Conservation (phyloP, 2,888 invertebrate genomes). For the Platycheirus albimanus region DNA sequence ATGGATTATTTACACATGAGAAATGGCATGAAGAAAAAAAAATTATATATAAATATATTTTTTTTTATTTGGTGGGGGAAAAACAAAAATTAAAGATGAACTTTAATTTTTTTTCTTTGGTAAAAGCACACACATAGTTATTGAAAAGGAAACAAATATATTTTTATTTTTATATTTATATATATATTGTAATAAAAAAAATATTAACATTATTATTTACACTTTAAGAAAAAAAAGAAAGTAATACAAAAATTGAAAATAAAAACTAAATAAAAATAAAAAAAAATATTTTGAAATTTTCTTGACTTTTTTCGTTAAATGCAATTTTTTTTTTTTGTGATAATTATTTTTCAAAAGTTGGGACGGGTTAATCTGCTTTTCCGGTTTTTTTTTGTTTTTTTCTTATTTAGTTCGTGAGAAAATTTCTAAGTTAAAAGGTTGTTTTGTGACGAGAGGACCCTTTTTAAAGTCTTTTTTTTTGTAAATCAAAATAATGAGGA, state of each 20-base stretch:
- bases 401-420: slow-evolving; percentile 71
- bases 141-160: slow-evolving; percentile 78
- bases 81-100: slow-evolving; percentile 70
- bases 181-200: slow-evolving; percentile 71
- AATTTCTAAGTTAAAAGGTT: slow-evolving; percentile 59
- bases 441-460: slow-evolving; percentile 73
- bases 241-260: slow-evolving; percentile 50
- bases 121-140: slow-evolving; percentile 75
- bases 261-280: slow-evolving; percentile 18
- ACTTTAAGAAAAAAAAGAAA: slow-evolving; percentile 77
- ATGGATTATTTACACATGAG: slow-evolving; percentile 76
- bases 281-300: slow-evolving; percentile 57
- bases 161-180: slow-evolving; percentile 70
- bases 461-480: slow-evolving; percentile 58
- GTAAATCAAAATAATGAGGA: slow-evolving; percentile 56
- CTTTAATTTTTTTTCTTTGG: slow-evolving; percentile 69
- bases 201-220: slow-evolving; percentile 82
- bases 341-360: slow-evolving; percentile 79
- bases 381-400: slow-evolving; percentile 82
- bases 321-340: slow-evolving; percentile 74
- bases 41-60: slow-evolving; percentile 69
- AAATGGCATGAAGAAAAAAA: slow-evolving; percentile 69
- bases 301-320: slow-evolving; percentile 67
- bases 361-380: slow-evolving; percentile 83
- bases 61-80: slow-evolving; percentile 29